Evolutionary conservation across 2,797 vertebrate genomes (phyloP), one percentile per base, ranked within the genome.

Genomic region (Enoplosus armatus): DNA sequence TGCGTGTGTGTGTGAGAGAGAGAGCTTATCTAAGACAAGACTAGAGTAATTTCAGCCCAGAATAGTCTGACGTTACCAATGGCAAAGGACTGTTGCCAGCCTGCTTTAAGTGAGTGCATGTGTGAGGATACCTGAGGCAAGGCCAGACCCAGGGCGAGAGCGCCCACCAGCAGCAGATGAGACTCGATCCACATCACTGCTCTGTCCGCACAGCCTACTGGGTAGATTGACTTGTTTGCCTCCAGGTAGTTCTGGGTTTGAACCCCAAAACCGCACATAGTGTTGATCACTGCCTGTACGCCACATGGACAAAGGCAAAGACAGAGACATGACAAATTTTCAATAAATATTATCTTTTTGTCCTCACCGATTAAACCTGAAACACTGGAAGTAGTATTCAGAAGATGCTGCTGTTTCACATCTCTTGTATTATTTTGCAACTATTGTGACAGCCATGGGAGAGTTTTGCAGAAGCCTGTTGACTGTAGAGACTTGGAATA

Each of bases 251-350:
- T 94, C 77, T 91, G 92, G 22, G 87, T 94, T 81, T 95, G 95
- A 79, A 93, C 87, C 29, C 93, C 91, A 48, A 95, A 95, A 6
- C 95, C 95, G 20, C 96, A 96, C 95, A 95, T 95, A 0, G 94
- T 95, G 90, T 95, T 96, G 86, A 96, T 85, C 80, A 95, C 94
- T 0, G 75, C 75, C 95, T 96, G 88, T 24, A 1, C 9, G 31
- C 39, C 51, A 53, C 71, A 77, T 18, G 35, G 53, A 72, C 27
- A 66, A 35, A 64, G 53, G 10, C 18, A 43, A 18, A 64, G 10
- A 45, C 8, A 75, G 45, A 63, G 61, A 18, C 15, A 12, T 15
- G 3, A 60, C 39, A n/a, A 2, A n/a, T 24, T 60, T 50, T 8
- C 50, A 51, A 54, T 4, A 58, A 35, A 10, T 43, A 47, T 58